These are phyloP conservation scores for Macropodus opercularis DNA, from an alignment of 2,797 vertebrate species.

Conservation along the genomic window DNA sequence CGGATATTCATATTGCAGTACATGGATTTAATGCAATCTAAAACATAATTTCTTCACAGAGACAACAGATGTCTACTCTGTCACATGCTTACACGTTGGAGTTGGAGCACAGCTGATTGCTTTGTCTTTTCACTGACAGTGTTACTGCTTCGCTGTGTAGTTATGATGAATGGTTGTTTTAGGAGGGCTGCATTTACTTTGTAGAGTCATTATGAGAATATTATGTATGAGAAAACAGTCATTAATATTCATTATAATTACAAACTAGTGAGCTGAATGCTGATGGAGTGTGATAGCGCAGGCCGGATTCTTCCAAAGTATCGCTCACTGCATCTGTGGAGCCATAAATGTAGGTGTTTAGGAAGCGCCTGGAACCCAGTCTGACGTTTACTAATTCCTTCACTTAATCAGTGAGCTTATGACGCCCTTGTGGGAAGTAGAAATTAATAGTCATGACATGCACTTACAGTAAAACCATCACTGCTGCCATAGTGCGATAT, in stretches of 20 bases:
- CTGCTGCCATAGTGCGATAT: slow-evolving; percentile 1
- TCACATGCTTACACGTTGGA: slow-evolving; percentile 32
- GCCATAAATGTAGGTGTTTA: slow-evolving; percentile 60
- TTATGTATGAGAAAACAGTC: slow-evolving; percentile 83
- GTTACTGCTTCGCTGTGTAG: slow-evolving; percentile 73
- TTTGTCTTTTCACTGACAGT: slow-evolving; percentile 73
- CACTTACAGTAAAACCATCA: slow-evolving; percentile 1
- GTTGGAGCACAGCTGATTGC: slow-evolving; percentile 65
- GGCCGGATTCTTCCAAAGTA: slow-evolving; percentile 49
- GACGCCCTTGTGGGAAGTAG: slow-evolving; percentile 31
- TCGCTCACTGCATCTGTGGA: slow-evolving; percentile 56
- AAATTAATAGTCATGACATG: slow-evolving; percentile 29
- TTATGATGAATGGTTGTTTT: slow-evolving; percentile 84
- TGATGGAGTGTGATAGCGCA: slow-evolving; percentile 71
- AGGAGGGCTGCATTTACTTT: slow-evolving; percentile 81
- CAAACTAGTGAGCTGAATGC: slow-evolving; percentile 79
- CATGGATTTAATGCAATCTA: slow-evolving; percentile 14
- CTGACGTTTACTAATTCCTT: slow-evolving; percentile 46
- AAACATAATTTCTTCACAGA: slow-evolving; percentile 12
- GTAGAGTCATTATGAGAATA: slow-evolving; percentile 83
- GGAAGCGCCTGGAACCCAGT: slow-evolving; percentile 47
- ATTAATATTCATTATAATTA: slow-evolving; percentile 85
- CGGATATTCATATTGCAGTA: slow-evolving; percentile 6
- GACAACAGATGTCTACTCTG: slow-evolving; percentile 22
- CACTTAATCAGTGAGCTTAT: slow-evolving; percentile 29